Conservation (phyloP, 2,888 invertebrate species). For the Drosophila mettleri region DNA sequence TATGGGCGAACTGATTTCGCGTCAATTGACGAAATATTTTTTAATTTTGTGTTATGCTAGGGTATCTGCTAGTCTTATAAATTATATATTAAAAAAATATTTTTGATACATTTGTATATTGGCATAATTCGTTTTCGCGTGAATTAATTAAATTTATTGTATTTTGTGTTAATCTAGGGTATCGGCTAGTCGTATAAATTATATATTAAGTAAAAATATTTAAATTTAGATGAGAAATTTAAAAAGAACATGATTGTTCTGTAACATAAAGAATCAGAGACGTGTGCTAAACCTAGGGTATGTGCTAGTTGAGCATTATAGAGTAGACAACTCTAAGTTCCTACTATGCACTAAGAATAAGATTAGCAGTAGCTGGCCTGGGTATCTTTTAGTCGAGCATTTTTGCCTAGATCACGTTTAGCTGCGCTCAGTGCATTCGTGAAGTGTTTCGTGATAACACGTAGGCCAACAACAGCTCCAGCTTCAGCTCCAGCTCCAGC, state of each 20-base stretch:
- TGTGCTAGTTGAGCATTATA: not conserved
- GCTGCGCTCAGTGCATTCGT: slow-evolving; percentile 12
- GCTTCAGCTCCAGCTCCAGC: slow-evolving; percentile 9
- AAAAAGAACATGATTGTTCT: not conserved
- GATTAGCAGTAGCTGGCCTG: not conserved
- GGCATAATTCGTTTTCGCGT: no score
- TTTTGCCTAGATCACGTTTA: not conserved
- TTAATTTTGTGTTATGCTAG: not conserved
- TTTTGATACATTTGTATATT: no score
- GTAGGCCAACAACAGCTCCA: slow-evolving; percentile 51
- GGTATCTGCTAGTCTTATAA: not conserved
- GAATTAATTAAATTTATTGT: no score
- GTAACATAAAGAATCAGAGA: not conserved
- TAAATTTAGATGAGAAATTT: not conserved
- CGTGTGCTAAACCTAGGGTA: no score
- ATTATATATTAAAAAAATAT: no score
- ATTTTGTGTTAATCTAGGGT: not conserved
- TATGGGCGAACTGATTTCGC: not conserved
- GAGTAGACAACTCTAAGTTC: not conserved
- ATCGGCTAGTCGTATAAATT: not conserved
- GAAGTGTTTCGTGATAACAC: slow-evolving; percentile 73
- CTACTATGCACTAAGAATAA: not conserved
- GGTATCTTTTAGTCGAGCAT: not conserved
- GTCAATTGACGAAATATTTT: no score
- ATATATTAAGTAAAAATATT: not conserved